Conservation (phyloP, 2,113 vertebrate species). For the Megaceryle torquata region DNA sequence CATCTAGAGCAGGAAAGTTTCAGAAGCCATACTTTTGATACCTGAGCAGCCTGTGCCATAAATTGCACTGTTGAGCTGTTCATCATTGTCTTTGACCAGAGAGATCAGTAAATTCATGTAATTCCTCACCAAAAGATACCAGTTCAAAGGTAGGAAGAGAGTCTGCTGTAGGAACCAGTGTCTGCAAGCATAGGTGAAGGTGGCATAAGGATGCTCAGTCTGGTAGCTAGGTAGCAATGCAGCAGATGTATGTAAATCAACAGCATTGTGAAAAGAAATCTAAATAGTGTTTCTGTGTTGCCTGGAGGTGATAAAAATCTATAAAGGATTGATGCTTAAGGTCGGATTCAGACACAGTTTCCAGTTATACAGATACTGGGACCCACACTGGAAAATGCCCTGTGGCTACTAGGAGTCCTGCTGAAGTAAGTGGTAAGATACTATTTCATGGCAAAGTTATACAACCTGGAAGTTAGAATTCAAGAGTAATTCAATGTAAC, state of each 20-base stretch:
- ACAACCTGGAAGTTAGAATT: background rate
- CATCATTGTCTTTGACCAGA: background rate
- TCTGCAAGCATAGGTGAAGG: background rate
- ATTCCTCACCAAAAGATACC: background rate
- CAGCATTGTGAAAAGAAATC: background rate
- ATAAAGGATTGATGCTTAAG: background rate
- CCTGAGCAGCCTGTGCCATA: background rate
- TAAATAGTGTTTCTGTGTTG: background rate
- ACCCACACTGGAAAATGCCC: fast-evolving
- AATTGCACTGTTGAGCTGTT: background rate
- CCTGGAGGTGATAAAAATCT: background rate
- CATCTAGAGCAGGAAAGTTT: background rate
- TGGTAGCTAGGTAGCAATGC: background rate
- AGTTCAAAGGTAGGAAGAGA: background rate
- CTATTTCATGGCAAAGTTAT: background rate
- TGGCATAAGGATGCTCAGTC: background rate
- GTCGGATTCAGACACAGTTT: background rate
- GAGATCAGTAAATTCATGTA: background rate
- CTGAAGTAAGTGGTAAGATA: background rate
- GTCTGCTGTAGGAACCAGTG: fast-evolving
- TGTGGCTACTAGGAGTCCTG: background rate
- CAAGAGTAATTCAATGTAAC: background rate
- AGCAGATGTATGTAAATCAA: background rate
- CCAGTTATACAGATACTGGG: background rate
- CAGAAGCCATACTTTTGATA: background rate